phyloP scores from a whole-genome alignment of 2,797 vertebrate genomes.

The Lophotriccus pileatus region DNA sequence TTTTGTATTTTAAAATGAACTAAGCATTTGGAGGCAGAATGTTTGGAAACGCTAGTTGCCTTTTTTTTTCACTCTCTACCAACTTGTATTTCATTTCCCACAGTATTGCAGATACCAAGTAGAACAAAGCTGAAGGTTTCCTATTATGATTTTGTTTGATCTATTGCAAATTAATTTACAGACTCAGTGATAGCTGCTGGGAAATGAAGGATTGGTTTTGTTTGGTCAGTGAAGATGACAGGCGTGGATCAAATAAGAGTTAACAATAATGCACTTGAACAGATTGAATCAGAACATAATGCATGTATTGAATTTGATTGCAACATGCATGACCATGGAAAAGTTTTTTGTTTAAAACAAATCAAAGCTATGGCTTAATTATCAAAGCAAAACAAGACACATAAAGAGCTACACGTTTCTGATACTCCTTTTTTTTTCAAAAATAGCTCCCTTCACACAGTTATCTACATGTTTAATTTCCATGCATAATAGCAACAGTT shows the following conservation, averaged over 20 bases:
- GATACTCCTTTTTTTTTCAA: conserved; percentile 66
- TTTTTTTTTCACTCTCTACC: not conserved
- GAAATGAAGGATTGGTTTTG: conserved; percentile 61
- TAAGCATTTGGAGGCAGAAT: not conserved
- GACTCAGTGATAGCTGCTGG: conserved; percentile 43
- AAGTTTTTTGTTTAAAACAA: conserved; percentile 75
- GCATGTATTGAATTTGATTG: conserved; percentile 78
- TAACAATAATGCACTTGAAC: conserved; percentile 70
- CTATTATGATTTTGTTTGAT: conserved; percentile 62
- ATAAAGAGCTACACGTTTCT: conserved; percentile 69
- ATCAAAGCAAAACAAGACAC: conserved; percentile 73
- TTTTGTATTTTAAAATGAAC: conserved; percentile 10
- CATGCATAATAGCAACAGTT: conserved; percentile 75
- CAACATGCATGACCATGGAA: conserved; percentile 55
- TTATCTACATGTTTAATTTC: conserved; percentile 80
- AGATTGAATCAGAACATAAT: conserved; percentile 77
- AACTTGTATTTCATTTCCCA: conserved; percentile 33
- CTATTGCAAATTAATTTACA: conserved; percentile 58
- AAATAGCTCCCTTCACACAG: conserved; percentile 69
- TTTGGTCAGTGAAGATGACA: conserved; percentile 72
- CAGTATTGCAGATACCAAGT: not conserved
- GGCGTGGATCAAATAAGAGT: conserved; percentile 73
- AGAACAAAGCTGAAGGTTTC: conserved; percentile 29
- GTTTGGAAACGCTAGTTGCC: not conserved
- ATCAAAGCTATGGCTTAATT: conserved; percentile 72